These are phyloP conservation scores for Liasis olivaceus DNA, from an alignment of 2,797 vertebrate genomes.

Conservation along the genomic window DNA sequence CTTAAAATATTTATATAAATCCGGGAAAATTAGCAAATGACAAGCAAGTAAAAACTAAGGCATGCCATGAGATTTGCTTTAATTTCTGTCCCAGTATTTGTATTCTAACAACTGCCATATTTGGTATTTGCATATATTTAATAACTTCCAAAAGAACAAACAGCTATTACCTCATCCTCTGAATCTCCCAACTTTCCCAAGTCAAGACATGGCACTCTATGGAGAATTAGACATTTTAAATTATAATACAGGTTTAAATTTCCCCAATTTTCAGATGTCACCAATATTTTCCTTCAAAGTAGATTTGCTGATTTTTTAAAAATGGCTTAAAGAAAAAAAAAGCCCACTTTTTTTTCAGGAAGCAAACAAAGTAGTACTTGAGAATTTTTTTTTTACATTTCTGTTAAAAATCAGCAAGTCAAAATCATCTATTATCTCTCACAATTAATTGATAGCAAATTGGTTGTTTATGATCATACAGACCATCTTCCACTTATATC, in stretches of 20 bases:
- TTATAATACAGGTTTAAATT: conserved; percentile 18
- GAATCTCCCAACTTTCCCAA: conserved; percentile 74
- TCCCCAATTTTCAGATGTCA: not conserved
- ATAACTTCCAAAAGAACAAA: conserved; percentile 7
- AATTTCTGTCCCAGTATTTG: not conserved
- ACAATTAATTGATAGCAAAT: conserved; percentile 1
- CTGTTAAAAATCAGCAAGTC: not conserved
- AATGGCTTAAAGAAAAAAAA: conserved; percentile 1
- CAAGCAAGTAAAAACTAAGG: not conserved
- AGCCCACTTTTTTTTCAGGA: not conserved
- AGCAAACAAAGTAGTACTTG: not conserved
- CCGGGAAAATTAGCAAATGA: not conserved
- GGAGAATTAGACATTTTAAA: conserved; percentile 53
- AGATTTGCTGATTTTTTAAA: not conserved
- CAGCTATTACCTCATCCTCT: conserved; percentile 76
- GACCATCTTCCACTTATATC: not conserved
- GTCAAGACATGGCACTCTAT: conserved; percentile 78
- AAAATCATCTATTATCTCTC: not conserved
- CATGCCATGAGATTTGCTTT: not conserved
- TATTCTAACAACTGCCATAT: not conserved
- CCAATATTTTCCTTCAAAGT: not conserved
- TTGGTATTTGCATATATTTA: not conserved
- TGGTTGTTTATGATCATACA: not conserved
- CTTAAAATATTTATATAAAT: not conserved
- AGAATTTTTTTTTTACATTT: not conserved